Base-by-base conservation (phyloP, 2,888 invertebrate genomes). In the Caenorhabditis parvicauda region DNA sequence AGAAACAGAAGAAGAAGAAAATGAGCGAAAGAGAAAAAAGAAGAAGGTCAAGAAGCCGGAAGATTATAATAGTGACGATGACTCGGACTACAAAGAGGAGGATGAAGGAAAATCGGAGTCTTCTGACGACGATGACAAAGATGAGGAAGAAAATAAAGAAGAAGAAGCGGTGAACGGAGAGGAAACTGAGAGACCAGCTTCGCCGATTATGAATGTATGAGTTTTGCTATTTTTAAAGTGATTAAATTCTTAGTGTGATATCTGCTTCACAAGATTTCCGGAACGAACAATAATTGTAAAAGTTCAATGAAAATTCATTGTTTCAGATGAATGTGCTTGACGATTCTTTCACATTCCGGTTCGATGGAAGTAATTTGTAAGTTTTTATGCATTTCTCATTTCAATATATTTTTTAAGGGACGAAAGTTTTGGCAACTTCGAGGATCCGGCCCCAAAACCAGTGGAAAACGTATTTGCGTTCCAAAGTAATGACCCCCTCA, bases 261-360 rank as follows among this genome's bases (percentile, higher is more conserved):
- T n/a, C n/a, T n/a, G n/a, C n/a, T n/a, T n/a, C n/a, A n/a, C n/a
- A n/a, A n/a, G n/a, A n/a, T n/a, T n/a, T n/a, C n/a, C n/a, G n/a
- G n/a, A n/a, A n/a, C n/a, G n/a, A n/a, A n/a, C n/a, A n/a, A n/a
- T n/a, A n/a, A n/a, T n/a, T n/a, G n/a, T n/a, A n/a, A n/a, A n/a
- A n/a, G n/a, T n/a, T n/a, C n/a, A n/a, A n/a, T n/a, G n/a, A n/a
- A n/a, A n/a, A n/a, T n/a, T n/a, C n/a, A n/a, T n/a, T n/a, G n/a
- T n/a, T n/a, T n/a, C n/a, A n/a, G n/a, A n/a, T n/a, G n/a, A 61
- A 61, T n/a, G 29, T 61, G 1, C 50, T 61, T 39, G 45, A 61
- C 27, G 61, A 61, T 17, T 57, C 56, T 0, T 61, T 61, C 44
- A 57, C 57, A n/a, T 32, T 9, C 9, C 42, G 21, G 22, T 21